A percentile compares a stretch with the other conserved stretches of the same genome.
Conservation (phyloP, 2,888 invertebrate genomes). For the Tenthredo livida region DNA sequence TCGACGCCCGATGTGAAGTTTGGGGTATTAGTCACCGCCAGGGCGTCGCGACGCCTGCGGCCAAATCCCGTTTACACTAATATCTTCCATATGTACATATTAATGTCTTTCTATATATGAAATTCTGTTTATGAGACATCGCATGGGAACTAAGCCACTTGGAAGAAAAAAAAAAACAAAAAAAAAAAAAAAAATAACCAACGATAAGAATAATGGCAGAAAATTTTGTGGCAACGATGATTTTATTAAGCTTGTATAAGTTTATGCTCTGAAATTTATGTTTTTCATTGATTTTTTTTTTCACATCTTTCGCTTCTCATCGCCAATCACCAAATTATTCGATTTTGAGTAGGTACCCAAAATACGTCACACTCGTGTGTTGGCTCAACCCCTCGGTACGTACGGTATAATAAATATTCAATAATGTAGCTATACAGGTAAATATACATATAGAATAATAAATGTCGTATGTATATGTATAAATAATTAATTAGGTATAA, state of each 20-base stretch:
- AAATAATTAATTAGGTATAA: conserved; percentile 48
- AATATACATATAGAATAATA: background rate
- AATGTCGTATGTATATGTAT: conserved; percentile 11
- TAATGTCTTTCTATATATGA: background rate
- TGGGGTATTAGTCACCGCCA: conserved; percentile 31
- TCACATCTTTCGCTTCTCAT: background rate
- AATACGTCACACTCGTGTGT: background rate
- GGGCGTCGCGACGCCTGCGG: conserved; percentile 13
- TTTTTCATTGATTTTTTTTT: background rate
- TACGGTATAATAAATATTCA: background rate
- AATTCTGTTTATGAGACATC: background rate
- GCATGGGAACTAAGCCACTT: background rate
- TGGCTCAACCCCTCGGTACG: background rate
- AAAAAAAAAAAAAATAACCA: too few species aligned
- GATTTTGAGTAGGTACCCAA: background rate
- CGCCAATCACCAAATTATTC: background rate
- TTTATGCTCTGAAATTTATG: background rate
- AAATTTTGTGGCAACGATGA: too few species aligned
- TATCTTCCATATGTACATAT: background rate
- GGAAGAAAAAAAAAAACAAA: background rate
- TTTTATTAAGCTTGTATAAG: too few species aligned
- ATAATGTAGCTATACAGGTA: background rate
- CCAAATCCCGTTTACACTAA: conserved; percentile 15
- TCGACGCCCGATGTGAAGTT: conserved; percentile 24
- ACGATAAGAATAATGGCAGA: too few species aligned